A percentile compares a stretch with the other conserved stretches of the same genome.
These are phyloP conservation scores for Pocillopora verrucosa DNA, from an alignment of 64 coral and sea anemone species.

Conservation along the genomic window DNA sequence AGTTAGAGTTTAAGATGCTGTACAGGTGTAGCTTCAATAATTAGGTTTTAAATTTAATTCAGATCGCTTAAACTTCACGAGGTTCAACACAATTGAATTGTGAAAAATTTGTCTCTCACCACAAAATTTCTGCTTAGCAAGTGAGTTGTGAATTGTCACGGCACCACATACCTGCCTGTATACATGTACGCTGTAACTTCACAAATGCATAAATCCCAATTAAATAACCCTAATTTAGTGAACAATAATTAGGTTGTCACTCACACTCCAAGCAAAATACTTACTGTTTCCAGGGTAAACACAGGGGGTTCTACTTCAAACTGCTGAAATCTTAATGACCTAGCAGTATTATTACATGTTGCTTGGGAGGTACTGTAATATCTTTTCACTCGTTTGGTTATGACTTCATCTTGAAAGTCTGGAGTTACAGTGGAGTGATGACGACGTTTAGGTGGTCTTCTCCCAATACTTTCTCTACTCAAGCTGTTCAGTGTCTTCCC, in stretches of 20 bases:
- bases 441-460: conserved; percentile 45
- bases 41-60: too few relatives aligned
- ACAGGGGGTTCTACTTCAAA: conserved; percentile 25
- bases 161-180: too few relatives aligned
- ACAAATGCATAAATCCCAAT: too few relatives aligned
- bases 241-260: too few relatives aligned
- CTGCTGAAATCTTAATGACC: conserved; percentile 29
- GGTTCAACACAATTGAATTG: too few relatives aligned
- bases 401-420: conserved; percentile 37
- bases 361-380: not conserved
- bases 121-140: too few relatives aligned
- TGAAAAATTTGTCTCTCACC: too few relatives aligned
- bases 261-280: not conserved
- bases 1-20: too few relatives aligned
- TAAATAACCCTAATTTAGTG: not conserved
- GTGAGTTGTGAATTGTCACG: too few relatives aligned
- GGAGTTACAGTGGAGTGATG: conserved; percentile 62
- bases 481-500: not conserved
- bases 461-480: not conserved
- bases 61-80: too few relatives aligned
- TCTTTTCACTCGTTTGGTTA: conserved; percentile 33
- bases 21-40: too few relatives aligned
- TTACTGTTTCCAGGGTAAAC: conserved; percentile 76
- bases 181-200: too few relatives aligned
- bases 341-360: not conserved